Percentiles rank a stretch among this genome's conserved stretches.
Conservation (phyloP, 2,113 vertebrate genomes). For the Atractosteus spatula region DNA sequence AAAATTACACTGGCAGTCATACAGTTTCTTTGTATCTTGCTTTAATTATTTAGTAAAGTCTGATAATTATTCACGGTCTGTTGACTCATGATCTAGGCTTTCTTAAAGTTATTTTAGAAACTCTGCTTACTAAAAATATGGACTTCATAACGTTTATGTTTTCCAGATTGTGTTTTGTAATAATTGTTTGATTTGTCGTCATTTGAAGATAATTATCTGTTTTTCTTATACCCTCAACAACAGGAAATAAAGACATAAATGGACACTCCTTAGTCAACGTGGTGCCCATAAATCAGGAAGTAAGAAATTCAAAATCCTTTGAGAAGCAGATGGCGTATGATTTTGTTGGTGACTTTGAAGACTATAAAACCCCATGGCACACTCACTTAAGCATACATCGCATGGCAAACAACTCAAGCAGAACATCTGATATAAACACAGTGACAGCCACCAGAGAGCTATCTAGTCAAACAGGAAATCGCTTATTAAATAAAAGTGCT, state of each 20-base stretch:
- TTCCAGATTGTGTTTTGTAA: no score
- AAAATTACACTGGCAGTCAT: no score
- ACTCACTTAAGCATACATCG: slow-evolving; percentile 67
- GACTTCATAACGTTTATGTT: no score
- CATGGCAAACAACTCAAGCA: slow-evolving; percentile 10
- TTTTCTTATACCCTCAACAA: slow-evolving; percentile 34
- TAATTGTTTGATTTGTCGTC: no score
- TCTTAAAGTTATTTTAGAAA: no score
- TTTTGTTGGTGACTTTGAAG: slow-evolving; percentile 23
- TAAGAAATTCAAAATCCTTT: slow-evolving; percentile 40
- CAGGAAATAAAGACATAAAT: slow-evolving; percentile 37
- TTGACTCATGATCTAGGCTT: no score
- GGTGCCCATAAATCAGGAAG: slow-evolving; percentile 56
- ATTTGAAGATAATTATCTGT: no score
- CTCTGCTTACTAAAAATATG: no score
- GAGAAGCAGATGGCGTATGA: slow-evolving; percentile 42
- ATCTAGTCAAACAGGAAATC: not conserved
- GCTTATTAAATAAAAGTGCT: not conserved
- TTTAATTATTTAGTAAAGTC: no score
- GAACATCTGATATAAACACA: not conserved
- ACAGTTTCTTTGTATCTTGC: no score
- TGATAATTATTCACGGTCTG: no score
- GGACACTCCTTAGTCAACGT: slow-evolving; percentile 49
- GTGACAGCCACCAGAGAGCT: not conserved
- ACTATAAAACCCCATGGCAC: slow-evolving; percentile 55